phyloP scores from a whole-genome alignment of 2,113 vertebrate species.

The Carassius gibelio region DNA sequence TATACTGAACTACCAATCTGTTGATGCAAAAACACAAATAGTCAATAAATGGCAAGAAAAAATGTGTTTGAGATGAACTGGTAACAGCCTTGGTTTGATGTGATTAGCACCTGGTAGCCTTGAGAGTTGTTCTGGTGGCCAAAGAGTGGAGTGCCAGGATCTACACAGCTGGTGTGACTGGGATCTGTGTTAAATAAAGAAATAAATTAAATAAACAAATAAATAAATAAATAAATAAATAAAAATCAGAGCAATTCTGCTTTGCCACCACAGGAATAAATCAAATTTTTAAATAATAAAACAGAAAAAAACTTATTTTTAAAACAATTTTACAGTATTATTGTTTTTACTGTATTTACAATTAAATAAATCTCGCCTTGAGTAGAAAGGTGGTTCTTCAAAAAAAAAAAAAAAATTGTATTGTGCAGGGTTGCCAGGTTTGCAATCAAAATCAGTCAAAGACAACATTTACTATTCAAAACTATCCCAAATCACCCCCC shows the following conservation, averaged over 20 bases:
- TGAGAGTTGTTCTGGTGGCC: constrained; percentile 94
- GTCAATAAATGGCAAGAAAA: background rate
- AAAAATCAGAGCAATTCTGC: no score
- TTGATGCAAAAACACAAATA: background rate
- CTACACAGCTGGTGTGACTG: constrained; percentile 86
- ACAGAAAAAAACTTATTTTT: no score
- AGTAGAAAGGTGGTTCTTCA: background rate
- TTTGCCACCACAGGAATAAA: no score
- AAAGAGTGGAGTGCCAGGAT: constrained; percentile 88
- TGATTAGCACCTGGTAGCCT: constrained; percentile 87
- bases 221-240: no score
- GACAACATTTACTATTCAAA: background rate
- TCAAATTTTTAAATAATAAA: no score
- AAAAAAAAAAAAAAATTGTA: no score
- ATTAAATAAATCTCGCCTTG: background rate
- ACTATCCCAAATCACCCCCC: no score
- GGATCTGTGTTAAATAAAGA: constrained; percentile 79
- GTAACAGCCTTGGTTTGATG: background rate
- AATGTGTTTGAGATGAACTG: background rate
- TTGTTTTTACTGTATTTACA: background rate
- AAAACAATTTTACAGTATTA: no score
- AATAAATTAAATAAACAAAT: no score
- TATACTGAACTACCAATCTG: constrained; percentile 87
- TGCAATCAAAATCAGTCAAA: no score
- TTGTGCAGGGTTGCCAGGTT: no score